phyloP scores from a whole-genome alignment of 2,113 vertebrate species.

The Mesitornis unicolor region DNA sequence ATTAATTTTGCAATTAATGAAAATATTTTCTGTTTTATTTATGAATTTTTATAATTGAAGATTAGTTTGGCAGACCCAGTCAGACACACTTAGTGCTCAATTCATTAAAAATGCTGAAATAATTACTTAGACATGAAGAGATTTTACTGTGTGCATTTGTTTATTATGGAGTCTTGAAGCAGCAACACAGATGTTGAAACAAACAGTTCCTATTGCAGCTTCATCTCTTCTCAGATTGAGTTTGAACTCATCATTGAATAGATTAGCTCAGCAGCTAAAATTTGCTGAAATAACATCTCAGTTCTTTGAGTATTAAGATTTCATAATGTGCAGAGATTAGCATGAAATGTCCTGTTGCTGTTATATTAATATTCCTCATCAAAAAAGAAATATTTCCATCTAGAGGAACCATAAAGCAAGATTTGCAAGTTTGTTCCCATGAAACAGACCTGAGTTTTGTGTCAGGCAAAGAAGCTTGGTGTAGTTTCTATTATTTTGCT shows the following conservation, averaged over 20 bases:
- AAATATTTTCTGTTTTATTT: slow-evolving; percentile 17
- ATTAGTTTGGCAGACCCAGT: background rate
- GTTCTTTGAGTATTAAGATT: background rate
- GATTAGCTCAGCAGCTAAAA: background rate
- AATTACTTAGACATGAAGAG: background rate
- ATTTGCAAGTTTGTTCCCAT: background rate
- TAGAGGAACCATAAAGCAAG: background rate
- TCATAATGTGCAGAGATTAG: background rate
- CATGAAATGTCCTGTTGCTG: background rate
- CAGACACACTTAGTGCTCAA: background rate
- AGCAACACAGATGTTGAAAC: slow-evolving; percentile 40
- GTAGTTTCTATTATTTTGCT: background rate
- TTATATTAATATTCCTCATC: background rate
- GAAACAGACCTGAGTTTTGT: background rate
- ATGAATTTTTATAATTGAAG: background rate
- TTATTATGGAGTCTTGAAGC: slow-evolving; percentile 18
- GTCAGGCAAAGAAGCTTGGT: background rate
- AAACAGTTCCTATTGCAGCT: background rate
- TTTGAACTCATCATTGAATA: background rate
- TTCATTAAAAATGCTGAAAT: background rate
- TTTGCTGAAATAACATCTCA: background rate
- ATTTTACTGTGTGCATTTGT: slow-evolving; percentile 19
- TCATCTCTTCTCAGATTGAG: background rate
- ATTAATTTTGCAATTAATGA: background rate
- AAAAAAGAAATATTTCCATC: background rate